Conservation (phyloP, 2,888 invertebrate species). For the Eupeodes luniger region DNA sequence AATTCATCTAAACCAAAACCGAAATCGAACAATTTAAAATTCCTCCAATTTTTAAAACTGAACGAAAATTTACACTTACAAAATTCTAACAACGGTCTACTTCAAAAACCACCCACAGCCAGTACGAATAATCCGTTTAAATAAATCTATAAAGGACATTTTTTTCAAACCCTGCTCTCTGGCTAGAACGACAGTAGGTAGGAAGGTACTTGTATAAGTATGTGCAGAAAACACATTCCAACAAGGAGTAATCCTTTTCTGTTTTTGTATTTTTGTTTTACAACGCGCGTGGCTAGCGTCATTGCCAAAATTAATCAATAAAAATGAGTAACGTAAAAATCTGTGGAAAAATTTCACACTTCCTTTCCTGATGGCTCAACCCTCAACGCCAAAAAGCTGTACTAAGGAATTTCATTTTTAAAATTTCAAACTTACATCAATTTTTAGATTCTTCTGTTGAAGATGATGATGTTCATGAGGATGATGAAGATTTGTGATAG, state of each 20-base stretch:
- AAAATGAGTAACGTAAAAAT: conserved; percentile 67
- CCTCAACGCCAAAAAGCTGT: too few relatives aligned
- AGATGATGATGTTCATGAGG: conserved; percentile 30
- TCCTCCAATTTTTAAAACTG: neutral
- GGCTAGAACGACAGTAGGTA: conserved; percentile 20
- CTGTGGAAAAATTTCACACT: conserved; percentile 43
- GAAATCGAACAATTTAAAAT: neutral
- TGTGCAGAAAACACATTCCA: conserved; percentile 49
- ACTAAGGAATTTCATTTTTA: conserved; percentile 7
- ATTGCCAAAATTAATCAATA: conserved; percentile 72
- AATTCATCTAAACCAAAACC: too few relatives aligned
- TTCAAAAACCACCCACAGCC: conserved; percentile 46
- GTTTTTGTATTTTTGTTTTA: conserved; percentile 30
- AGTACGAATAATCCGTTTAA: conserved; percentile 18
- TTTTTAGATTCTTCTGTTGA: neutral
- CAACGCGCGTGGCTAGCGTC: conserved; percentile 60
- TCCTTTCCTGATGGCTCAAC: conserved; percentile 12
- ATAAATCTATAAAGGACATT: conserved; percentile 46
- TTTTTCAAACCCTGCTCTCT: conserved; percentile 41
- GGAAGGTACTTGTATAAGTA: conserved; percentile 4
- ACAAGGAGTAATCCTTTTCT: conserved; percentile 52
- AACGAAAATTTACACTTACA: neutral
- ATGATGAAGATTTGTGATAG: conserved; percentile 27
- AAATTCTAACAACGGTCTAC: conserved; percentile 6
- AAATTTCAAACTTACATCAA: conserved; percentile 35